These are phyloP conservation scores for Panthera leo DNA, from an alignment of 2,113 vertebrate genomes.

Conservation along the genomic window DNA sequence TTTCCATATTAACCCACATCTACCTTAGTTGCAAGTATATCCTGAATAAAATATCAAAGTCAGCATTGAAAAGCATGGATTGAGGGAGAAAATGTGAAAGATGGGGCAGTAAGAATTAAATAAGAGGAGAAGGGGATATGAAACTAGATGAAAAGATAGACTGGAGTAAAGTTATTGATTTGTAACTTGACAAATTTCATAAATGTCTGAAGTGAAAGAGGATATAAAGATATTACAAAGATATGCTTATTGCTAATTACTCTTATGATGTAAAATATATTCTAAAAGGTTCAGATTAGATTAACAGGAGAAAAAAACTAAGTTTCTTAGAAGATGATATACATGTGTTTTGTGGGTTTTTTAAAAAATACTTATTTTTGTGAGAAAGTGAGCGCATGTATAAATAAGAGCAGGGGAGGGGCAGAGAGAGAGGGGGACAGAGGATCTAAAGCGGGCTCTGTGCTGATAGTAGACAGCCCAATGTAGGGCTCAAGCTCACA, in stretches of 20 bases:
- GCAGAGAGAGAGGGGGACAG: no score
- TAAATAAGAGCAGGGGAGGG: no score
- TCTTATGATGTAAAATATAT: slow-evolving; percentile 25
- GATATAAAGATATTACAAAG: background rate
- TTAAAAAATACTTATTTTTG: no score
- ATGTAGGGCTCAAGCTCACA: no score
- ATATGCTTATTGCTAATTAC: background rate
- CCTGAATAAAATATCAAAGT: slow-evolving; percentile 15
- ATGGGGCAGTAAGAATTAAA: background rate
- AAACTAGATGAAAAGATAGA: background rate
- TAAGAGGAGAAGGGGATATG: background rate
- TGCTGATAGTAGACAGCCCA: no score
- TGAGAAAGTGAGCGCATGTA: no score
- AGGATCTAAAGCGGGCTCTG: no score
- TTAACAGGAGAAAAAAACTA: background rate
- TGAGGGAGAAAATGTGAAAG: background rate
- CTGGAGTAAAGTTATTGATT: background rate
- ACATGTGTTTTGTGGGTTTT: background rate
- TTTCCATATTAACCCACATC: background rate
- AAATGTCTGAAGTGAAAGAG: background rate
- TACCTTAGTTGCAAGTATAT: background rate
- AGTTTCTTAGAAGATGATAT: background rate
- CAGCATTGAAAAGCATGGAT: background rate
- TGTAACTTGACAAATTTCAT: slow-evolving; percentile 14
- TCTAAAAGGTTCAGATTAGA: background rate